Percentiles rank a stretch among this genome's conserved stretches.
These are phyloP conservation scores for Anableps anableps DNA, from an alignment of 2,797 vertebrate genomes.

Conservation along the genomic window DNA sequence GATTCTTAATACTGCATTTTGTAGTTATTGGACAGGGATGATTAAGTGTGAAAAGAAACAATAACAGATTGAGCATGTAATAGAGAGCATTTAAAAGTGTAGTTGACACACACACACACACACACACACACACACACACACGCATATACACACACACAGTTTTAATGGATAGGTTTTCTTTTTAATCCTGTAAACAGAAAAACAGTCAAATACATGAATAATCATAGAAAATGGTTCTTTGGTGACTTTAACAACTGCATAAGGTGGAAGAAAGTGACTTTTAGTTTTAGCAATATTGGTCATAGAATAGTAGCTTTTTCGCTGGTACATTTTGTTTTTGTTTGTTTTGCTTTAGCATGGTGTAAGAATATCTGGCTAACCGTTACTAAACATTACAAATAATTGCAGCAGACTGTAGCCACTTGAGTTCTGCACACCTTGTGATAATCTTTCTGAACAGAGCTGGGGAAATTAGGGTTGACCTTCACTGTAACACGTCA, in stretches of 20 bases:
- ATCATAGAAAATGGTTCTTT: not conserved
- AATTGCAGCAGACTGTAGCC: not conserved
- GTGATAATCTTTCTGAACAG: not conserved
- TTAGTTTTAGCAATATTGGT: not conserved
- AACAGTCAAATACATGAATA: not conserved
- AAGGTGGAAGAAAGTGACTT: not conserved
- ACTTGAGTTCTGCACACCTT: not conserved
- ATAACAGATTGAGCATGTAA: no score
- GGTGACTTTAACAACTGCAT: not conserved
- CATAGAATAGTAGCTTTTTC: not conserved
- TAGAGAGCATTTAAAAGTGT: no score
- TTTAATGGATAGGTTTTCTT: not conserved
- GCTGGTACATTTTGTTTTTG: not conserved
- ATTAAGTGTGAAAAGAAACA: no score
- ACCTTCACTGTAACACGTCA: not conserved
- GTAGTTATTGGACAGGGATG: no score
- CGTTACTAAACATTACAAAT: not conserved
- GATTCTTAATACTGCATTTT: not conserved
- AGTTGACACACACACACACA: no score
- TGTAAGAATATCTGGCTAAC: not conserved
- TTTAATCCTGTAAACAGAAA: not conserved
- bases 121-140: no score
- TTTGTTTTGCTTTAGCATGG: not conserved
- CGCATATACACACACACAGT: not conserved
- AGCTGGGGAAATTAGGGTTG: not conserved